Evolutionary conservation across 2,888 invertebrate genomes (phyloP).

Genomic region (Norana najaformis): DNA sequence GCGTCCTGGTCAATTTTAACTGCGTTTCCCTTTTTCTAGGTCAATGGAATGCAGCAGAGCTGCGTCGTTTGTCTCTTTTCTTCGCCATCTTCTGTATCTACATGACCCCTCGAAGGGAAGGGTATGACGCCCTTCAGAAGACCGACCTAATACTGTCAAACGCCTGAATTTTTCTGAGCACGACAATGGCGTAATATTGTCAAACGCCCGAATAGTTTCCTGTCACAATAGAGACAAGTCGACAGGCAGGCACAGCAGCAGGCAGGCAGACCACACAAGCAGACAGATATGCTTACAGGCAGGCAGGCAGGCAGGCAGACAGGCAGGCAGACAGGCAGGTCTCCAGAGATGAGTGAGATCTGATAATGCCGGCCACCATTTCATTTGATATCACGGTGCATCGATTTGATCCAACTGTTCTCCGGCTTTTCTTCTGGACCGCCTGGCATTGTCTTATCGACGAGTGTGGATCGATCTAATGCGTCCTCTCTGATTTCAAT

Average conservation of each 20-base stretch:
- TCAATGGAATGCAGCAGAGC: not conserved
- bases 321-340: not conserved
- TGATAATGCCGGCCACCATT: not conserved
- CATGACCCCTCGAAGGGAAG: not conserved
- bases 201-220: not conserved
- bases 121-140: not conserved
- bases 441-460: not conserved
- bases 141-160: not conserved
- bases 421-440: not conserved
- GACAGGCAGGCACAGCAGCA: not conserved
- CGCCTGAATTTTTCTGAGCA: not conserved
- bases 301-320: not conserved
- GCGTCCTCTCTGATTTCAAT: conserved; percentile 25
- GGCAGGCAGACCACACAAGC: not conserved
- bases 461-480: not conserved
- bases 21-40: not conserved
- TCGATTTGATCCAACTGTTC: conserved; percentile 17
- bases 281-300: not conserved
- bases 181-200: not conserved
- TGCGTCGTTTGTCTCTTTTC: not conserved
- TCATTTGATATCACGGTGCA: conserved; percentile 8
- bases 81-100: not conserved
- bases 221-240: not conserved
- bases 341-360: not conserved
- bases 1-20: not conserved